Evolutionary conservation across 2,113 vertebrate genomes (phyloP).

Genomic region (Megaceryle maxima): DNA sequence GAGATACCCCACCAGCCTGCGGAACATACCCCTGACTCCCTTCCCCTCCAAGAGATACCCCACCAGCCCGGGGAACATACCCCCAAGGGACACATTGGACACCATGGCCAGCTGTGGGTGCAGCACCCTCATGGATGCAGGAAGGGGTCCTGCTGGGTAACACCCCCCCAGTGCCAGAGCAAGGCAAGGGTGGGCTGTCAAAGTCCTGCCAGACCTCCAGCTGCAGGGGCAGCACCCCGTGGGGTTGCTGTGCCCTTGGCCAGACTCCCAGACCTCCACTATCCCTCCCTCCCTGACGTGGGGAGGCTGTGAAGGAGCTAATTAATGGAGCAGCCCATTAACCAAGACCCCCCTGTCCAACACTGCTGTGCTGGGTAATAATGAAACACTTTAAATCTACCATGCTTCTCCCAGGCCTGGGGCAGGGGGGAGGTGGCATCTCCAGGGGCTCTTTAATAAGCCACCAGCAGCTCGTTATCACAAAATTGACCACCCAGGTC

Average conservation of each 20-base stretch:
- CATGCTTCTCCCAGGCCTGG: neutral
- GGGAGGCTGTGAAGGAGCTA: neutral
- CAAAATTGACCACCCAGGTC: neutral
- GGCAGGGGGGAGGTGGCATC: neutral
- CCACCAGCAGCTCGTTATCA: neutral
- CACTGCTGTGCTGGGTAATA: neutral
- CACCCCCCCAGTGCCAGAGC: neutral
- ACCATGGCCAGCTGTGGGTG: rapidly evolving
- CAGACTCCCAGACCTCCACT: neutral
- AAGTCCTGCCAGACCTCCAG: neutral
- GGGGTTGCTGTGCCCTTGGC: rapidly evolving
- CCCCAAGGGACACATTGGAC: neutral
- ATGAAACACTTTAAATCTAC: neutral
- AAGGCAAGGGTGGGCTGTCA: neutral
- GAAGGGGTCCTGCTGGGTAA: neutral
- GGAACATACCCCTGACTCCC: neutral
- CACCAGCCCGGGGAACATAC: neutral
- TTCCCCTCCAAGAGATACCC: rapidly evolving
- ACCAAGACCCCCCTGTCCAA: neutral
- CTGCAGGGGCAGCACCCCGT: rapidly evolving
- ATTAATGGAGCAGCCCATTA: conserved; percentile 32
- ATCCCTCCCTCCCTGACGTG: neutral
- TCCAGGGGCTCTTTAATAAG: neutral
- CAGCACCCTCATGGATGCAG: neutral
- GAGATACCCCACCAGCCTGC: neutral